Evolutionary conservation across 2,888 invertebrate genomes (phyloP).

Genomic region (Acrobasis suavella): DNA sequence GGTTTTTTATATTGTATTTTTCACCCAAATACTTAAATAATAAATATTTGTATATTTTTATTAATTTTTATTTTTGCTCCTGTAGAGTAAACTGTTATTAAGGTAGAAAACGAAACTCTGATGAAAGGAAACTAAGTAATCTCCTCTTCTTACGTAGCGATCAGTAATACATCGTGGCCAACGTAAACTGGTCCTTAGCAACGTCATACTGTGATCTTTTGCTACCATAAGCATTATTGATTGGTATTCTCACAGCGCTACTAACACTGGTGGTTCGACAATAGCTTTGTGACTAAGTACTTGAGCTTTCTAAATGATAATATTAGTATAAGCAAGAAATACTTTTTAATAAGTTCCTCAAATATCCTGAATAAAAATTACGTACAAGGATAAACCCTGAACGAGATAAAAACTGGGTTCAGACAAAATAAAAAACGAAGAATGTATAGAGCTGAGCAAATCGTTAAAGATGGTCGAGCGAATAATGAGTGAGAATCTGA

Average conservation of each 20-base stretch:
- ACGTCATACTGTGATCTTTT: constrained; percentile 26
- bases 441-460: no score
- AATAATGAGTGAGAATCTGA: no score
- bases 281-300: constrained; percentile 35
- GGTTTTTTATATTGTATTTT: not conserved
- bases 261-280: constrained; percentile 30
- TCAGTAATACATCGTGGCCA: constrained; percentile 28
- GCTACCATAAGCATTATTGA: constrained; percentile 27
- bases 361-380: not conserved
- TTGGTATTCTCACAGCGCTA: constrained; percentile 23
- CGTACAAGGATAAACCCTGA: no score
- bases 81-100: constrained; percentile 29
- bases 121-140: constrained; percentile 36
- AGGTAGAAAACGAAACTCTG: constrained; percentile 33
- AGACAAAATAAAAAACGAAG: no score
- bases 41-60: no score
- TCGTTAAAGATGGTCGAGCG: no score
- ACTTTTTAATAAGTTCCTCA: not conserved
- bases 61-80: no score
- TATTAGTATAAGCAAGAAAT: constrained; percentile 29
- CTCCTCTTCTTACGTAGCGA: constrained; percentile 31
- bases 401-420: no score
- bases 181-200: constrained; percentile 28
- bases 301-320: constrained; percentile 32
- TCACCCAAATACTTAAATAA: not conserved